These are phyloP conservation scores for Drosophila nebulosa DNA, from an alignment of 1,140 invertebrate species.

Conservation along the genomic window DNA sequence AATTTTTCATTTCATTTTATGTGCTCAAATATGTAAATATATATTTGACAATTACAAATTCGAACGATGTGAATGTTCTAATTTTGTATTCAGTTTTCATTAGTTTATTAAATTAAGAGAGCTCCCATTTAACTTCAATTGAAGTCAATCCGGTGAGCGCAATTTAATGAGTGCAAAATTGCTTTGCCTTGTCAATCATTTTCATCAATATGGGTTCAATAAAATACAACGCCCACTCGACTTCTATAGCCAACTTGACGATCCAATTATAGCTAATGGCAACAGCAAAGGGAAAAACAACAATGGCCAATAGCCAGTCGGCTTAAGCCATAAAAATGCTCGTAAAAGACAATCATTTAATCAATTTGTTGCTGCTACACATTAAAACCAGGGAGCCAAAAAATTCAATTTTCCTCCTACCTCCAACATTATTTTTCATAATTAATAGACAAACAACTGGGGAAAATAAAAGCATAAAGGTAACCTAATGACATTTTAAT, in stretches of 20 bases:
- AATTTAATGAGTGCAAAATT: background rate
- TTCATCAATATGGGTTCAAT: constrained; percentile 33
- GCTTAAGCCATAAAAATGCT: constrained; percentile 25
- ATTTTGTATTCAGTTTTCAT: background rate
- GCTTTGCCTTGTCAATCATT: constrained; percentile 34
- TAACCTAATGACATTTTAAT: constrained; percentile 71
- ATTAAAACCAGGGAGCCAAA: constrained; percentile 1
- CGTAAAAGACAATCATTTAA: constrained; percentile 39
- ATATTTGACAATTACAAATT: background rate
- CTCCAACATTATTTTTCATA: constrained; percentile 17
- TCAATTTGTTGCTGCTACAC: constrained; percentile 18
- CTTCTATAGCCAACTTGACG: constrained; percentile 17
- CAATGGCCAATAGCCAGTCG: background rate
- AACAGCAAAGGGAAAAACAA: background rate
- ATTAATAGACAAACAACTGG: constrained; percentile 27
- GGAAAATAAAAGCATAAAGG: constrained; percentile 8
- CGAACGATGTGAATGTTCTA: background rate
- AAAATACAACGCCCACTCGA: constrained; percentile 24
- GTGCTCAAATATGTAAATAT: background rate
- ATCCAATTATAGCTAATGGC: constrained; percentile 31
- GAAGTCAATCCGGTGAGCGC: background rate
- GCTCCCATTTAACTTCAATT: constrained; percentile 45
- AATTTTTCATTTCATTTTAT: too few species aligned
- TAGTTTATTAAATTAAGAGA: background rate
- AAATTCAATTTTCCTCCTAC: constrained; percentile 10